These are phyloP conservation scores for Ceraclea dissimilis DNA, from an alignment of 2,888 invertebrate species.

Conservation along the genomic window DNA sequence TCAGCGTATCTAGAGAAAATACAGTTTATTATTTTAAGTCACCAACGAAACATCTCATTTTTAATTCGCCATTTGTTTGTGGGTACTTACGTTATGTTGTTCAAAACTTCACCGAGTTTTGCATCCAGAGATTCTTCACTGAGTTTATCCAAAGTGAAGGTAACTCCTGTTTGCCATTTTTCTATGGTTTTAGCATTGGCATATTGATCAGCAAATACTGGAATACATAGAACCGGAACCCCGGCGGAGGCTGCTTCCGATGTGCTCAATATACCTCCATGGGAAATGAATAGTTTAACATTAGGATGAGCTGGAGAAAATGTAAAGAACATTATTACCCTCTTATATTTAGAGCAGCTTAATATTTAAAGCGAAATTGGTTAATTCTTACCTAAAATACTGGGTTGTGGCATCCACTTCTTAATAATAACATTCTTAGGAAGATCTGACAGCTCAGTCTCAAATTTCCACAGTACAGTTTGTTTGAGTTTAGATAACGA, in stretches of 20 bases:
- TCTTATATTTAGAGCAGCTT: neutral
- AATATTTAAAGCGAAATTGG: neutral
- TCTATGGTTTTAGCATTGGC: neutral
- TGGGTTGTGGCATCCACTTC: conserved; percentile 40
- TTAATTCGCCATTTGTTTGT: too few relatives aligned
- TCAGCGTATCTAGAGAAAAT: conserved; percentile 13
- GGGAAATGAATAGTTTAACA: neutral
- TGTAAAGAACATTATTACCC: neutral
- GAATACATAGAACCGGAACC: neutral
- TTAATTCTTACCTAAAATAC: conserved; percentile 35
- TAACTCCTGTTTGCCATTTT: neutral
- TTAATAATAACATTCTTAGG: conserved; percentile 40
- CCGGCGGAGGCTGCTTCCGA: neutral
- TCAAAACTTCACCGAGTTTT: too few relatives aligned
- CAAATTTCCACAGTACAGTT: conserved; percentile 44
- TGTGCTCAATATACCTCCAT: neutral
- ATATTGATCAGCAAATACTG: neutral
- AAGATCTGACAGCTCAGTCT: conserved; percentile 32
- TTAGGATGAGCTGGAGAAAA: neutral
- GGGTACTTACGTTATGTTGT: too few relatives aligned
- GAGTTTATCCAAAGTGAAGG: too few relatives aligned
- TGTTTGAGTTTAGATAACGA: conserved; percentile 40
- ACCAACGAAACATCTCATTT: too few relatives aligned
- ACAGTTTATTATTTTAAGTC: too few relatives aligned
- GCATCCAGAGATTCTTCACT: too few relatives aligned